Base-by-base conservation (phyloP, 1,140 invertebrate genomes). In the Drosophila obscura region DNA sequence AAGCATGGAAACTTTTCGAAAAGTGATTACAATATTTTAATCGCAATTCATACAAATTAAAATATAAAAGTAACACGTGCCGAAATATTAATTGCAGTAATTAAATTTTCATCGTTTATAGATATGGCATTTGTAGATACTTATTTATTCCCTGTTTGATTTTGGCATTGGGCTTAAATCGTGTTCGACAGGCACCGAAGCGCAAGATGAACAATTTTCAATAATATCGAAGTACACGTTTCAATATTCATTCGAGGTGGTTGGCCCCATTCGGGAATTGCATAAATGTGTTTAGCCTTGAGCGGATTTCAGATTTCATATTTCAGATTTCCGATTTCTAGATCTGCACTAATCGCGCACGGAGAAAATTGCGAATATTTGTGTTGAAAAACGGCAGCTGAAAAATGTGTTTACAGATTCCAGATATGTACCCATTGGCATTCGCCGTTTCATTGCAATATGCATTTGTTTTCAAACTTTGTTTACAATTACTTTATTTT, bases 251-350 rank as follows among this genome's bases (percentile, higher is more conserved):
- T 16, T 48, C 11, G 64, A 73, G 79, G 79, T 77, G 52, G 58
- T 84, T 79, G 80, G 77, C 80, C 80, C 73, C 67, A 73, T 73
- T 65, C 16, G 26, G 48, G 31, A 68, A 75, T 59, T 84, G 80
- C 80, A 84, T 59, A 57, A 69, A 84, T 73, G 73, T 55, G 45
- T 67, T 80, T 73, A 69, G 68, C 80, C 80, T 84, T 84, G 80
- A 73, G 56, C 46, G 57, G 11, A 19, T 19, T 44, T 22, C 60
- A 75, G 62, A 28, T 0, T 16, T 16, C 16, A 16, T 0, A 0
- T 19, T 19, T 26, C 26, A 28, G 28, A 24, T 24, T 2, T 22
- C 1, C 22, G 22, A 22, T 46, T 31, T 56, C 62, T 57, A 43
- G 56, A 60, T 67, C 65, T 68, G 63, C 59, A 63, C 68, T 73